Conservation (phyloP, 2,888 invertebrate genomes). For the Cistogaster globosa region DNA sequence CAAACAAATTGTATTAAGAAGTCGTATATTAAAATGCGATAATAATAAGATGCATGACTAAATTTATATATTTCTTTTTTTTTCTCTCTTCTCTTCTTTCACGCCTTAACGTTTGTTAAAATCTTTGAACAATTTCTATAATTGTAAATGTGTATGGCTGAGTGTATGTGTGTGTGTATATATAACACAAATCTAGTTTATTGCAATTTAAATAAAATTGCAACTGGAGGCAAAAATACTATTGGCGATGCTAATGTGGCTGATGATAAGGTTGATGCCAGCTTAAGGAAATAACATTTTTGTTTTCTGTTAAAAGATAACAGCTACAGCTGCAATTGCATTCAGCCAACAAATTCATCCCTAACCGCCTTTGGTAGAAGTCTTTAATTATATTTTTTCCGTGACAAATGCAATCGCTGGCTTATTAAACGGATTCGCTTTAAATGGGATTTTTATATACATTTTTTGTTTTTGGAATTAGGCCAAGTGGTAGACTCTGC, state of each 20-base stretch:
- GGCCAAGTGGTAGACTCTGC: constrained; percentile 34
- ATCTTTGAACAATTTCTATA: neutral
- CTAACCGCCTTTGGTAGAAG: neutral
- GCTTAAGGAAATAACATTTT: constrained; percentile 32
- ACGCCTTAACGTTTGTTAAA: neutral
- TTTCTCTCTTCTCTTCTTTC: neutral
- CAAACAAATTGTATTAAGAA: constrained; percentile 62
- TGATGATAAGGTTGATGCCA: constrained; percentile 42
- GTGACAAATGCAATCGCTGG: constrained; percentile 14
- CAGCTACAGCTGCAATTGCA: constrained; percentile 7
- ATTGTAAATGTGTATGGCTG: neutral
- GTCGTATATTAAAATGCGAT: constrained; percentile 62
- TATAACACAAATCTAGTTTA: constrained; percentile 40
- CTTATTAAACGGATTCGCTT: neutral
- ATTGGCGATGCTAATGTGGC: constrained; percentile 7
- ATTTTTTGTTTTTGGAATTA: constrained; percentile 45
- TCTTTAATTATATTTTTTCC: constrained; percentile 13
- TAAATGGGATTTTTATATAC: neutral
- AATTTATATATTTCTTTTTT: constrained; percentile 17
- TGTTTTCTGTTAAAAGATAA: constrained; percentile 29
- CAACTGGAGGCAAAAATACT: constrained; percentile 3
- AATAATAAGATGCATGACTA: constrained; percentile 54
- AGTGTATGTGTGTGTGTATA: neutral
- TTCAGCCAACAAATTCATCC: constrained; percentile 38
- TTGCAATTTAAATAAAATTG: constrained; percentile 49